A percentile compares a stretch with the other conserved stretches of the same genome.
Conservation (phyloP, 1,140 invertebrate species). For the Teleogryllus occipitalis region DNA sequence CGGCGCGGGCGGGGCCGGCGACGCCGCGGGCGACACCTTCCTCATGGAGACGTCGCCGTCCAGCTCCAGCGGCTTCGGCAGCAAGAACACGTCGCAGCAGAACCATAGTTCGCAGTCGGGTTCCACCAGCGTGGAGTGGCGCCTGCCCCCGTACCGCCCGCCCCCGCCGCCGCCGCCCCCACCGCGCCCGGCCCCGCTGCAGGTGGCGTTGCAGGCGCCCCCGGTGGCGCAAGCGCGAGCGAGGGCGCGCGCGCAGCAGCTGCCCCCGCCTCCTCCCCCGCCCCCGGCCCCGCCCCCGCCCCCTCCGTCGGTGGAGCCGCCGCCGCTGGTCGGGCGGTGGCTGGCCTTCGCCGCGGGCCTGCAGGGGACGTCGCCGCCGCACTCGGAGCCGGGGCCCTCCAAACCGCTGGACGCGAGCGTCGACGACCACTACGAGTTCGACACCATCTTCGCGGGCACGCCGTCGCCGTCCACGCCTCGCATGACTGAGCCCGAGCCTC, state of each 20-base stretch:
- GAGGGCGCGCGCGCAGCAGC: slow-evolving; percentile 17
- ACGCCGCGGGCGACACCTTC: slow-evolving; percentile 40
- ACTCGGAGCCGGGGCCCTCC: slow-evolving; percentile 39
- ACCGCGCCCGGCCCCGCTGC: slow-evolving; percentile 20
- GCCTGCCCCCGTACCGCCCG: slow-evolving; percentile 62
- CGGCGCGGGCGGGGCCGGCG: slow-evolving; percentile 43
- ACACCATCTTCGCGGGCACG: slow-evolving; percentile 63
- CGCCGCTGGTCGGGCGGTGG: slow-evolving; percentile 52
- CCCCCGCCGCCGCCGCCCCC: slow-evolving; percentile 50
- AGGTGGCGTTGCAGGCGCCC: slow-evolving; percentile 27
- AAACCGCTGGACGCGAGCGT: slow-evolving; percentile 70
- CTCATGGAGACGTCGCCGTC: slow-evolving; percentile 66
- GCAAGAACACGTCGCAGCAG: slow-evolving; percentile 80
- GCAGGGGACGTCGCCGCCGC: slow-evolving; percentile 39
- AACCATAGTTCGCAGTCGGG: slow-evolving; percentile 62
- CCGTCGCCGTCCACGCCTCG: slow-evolving; percentile 58
- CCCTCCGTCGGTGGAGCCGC: slow-evolving; percentile 27
- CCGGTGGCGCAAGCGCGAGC: no score
- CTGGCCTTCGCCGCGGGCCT: slow-evolving; percentile 39
- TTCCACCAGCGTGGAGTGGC: slow-evolving; percentile 64
- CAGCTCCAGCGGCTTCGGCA: slow-evolving; percentile 80
- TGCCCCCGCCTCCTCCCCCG: slow-evolving; percentile 26
- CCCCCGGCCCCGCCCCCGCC: slow-evolving; percentile 28
- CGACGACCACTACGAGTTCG: slow-evolving; percentile 93
- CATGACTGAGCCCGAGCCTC: neutral